Conservation (phyloP, 2,888 invertebrate genomes). For the Nomada goodeniana region DNA sequence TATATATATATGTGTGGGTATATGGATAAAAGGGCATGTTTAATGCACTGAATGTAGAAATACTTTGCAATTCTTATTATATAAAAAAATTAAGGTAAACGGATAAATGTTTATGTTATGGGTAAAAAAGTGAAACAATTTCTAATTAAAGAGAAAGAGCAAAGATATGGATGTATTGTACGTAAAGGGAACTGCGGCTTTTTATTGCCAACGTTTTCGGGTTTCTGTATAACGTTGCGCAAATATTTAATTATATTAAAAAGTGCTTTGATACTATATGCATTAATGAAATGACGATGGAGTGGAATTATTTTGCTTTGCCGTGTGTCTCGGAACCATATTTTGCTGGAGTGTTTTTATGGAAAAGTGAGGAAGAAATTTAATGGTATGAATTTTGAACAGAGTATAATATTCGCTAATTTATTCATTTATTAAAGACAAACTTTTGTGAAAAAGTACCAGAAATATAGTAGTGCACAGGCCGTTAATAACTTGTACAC, state of each 20-base stretch:
- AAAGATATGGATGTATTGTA: neutral
- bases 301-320: neutral
- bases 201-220: neutral
- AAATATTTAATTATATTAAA: conserved; percentile 14
- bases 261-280: conserved; percentile 1
- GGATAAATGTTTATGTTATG: neutral
- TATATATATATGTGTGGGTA: too few relatives aligned
- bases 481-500: too few relatives aligned
- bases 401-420: too few relatives aligned
- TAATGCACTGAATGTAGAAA: too few relatives aligned
- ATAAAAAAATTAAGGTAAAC: neutral
- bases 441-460: too few relatives aligned
- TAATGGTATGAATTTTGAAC: too few relatives aligned
- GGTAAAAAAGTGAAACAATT: neutral
- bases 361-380: neutral
- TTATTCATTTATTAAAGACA: too few relatives aligned
- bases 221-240: neutral
- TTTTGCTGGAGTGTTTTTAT: neutral
- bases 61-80: too few relatives aligned
- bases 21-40: too few relatives aligned
- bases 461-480: too few relatives aligned
- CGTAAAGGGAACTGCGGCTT: neutral
- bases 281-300: neutral
- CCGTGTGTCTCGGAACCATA: neutral
- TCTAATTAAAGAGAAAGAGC: neutral